A percentile compares a stretch with the other conserved stretches of the same genome.
phyloP scores from a whole-genome alignment of 2,888 invertebrate species.

The Dioctria linearis region DNA sequence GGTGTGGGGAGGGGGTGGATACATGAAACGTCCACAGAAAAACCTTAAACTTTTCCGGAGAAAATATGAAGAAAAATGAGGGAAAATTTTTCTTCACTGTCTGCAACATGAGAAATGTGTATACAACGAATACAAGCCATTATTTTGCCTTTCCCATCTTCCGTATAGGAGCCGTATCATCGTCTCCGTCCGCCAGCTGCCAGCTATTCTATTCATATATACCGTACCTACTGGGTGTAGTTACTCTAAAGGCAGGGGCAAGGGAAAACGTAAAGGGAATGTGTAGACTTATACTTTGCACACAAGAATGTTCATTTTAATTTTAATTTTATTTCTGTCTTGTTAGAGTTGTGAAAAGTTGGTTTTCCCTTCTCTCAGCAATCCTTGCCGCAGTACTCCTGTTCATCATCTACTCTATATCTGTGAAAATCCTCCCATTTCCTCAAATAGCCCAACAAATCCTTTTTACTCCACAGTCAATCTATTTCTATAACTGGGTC shows the following conservation, averaged over 20 bases:
- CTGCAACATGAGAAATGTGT: constrained; percentile 40
- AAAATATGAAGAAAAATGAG: constrained; percentile 50
- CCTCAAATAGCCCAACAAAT: background rate
- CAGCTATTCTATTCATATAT: background rate
- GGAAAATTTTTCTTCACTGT: constrained; percentile 44
- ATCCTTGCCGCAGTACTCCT: too few species aligned
- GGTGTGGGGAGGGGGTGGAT: constrained; percentile 1
- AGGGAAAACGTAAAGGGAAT: constrained; percentile 10
- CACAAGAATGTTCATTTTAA: constrained; percentile 39
- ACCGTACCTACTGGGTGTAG: background rate
- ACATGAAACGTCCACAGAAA: constrained; percentile 46
- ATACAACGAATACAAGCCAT: constrained; percentile 45
- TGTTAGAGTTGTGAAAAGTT: constrained; percentile 33
- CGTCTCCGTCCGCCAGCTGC: background rate
- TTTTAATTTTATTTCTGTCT: constrained; percentile 36
- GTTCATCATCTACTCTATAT: too few species aligned
- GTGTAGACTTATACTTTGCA: constrained; percentile 15
- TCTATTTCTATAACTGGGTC: too few species aligned
- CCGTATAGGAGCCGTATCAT: background rate
- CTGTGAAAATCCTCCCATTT: background rate
- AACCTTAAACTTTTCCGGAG: constrained; percentile 48
- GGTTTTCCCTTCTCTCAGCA: background rate
- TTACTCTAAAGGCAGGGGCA: background rate
- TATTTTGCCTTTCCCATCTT: constrained; percentile 29
- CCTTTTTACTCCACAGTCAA: background rate